Evolutionary conservation across 2,888 invertebrate species (phyloP).

Genomic region (Tribolium freemani): DNA sequence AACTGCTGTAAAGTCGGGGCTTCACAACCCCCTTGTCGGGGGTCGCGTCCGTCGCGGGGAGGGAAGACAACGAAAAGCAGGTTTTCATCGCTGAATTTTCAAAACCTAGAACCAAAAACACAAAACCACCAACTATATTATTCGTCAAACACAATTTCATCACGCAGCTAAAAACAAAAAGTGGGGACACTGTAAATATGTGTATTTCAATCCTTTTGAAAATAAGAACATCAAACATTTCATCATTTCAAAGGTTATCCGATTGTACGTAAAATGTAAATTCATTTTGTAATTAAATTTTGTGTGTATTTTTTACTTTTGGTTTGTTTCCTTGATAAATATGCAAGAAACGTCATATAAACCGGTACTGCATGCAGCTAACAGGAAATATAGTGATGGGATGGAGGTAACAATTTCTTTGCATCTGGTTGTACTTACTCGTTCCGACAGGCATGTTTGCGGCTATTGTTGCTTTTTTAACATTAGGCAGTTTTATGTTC

Average conservation of each 20-base stretch:
- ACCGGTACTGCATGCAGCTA: not conserved
- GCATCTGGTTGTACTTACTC: conserved; percentile 42
- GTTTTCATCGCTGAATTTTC: conserved; percentile 81
- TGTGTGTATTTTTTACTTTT: not conserved
- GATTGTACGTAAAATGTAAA: no score
- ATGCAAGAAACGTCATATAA: not conserved
- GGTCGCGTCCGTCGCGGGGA: conserved; percentile 74
- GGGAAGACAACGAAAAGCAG: conserved; percentile 86
- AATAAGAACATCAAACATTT: no score
- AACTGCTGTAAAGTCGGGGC: conserved; percentile 87
- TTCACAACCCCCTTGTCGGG: conserved; percentile 70
- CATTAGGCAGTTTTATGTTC: conserved; percentile 10
- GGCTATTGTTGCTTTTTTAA: conserved; percentile 3
- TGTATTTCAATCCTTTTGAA: no score
- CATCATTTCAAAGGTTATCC: no score
- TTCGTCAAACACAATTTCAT: conserved; percentile 54
- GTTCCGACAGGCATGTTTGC: conserved; percentile 51
- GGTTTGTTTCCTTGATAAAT: not conserved
- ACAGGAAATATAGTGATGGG: not conserved
- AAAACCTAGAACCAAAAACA: conserved; percentile 76
- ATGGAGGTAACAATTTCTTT: not conserved
- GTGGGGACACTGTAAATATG: no score
- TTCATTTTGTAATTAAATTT: not conserved
- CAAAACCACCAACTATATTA: no score
- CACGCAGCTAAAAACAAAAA: not conserved